phyloP scores from a whole-genome alignment of 2,888 invertebrate genomes.

The Brachypalpus laphriformis region DNA sequence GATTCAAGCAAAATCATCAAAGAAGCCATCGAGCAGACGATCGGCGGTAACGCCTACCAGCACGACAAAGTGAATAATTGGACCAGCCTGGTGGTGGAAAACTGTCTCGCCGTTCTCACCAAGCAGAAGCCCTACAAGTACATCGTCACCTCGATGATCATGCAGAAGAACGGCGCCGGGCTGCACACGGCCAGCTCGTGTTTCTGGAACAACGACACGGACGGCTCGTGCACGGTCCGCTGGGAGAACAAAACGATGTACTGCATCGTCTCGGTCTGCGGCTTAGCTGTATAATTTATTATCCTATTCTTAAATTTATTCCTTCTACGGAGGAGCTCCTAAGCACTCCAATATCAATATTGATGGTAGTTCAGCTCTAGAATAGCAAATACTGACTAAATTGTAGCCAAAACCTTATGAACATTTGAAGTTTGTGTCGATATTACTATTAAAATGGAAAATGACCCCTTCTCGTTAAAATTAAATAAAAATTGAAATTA shows the following conservation, averaged over 20 bases:
- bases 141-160: conserved; percentile 99
- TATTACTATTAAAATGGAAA: conserved; percentile 49
- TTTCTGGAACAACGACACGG: conserved; percentile 99
- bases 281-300: conserved; percentile 80
- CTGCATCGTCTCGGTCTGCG: conserved; percentile 89
- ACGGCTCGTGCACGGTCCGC: conserved; percentile 99
- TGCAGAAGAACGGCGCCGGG: conserved; percentile 99
- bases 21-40: conserved; percentile 97
- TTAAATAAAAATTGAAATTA: conserved; percentile 42
- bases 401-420: conserved; percentile 34
- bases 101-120: conserved; percentile 95
- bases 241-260: conserved; percentile 99
- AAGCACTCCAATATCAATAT: conserved; percentile 15
- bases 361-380: conserved; percentile 21
- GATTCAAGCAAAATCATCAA: conserved; percentile 99
- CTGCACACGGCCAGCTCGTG: conserved; percentile 99
- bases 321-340: conserved; percentile 2
- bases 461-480: neutral
- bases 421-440: conserved; percentile 68
- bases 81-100: conserved; percentile 98
- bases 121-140: conserved; percentile 99
- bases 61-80: conserved; percentile 99
- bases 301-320: conserved; percentile 52
- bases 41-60: conserved; percentile 97
- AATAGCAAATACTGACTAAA: conserved; percentile 28